These are phyloP conservation scores for Zaprionus africanus DNA, from an alignment of 1,140 invertebrate species.

Conservation along the genomic window DNA sequence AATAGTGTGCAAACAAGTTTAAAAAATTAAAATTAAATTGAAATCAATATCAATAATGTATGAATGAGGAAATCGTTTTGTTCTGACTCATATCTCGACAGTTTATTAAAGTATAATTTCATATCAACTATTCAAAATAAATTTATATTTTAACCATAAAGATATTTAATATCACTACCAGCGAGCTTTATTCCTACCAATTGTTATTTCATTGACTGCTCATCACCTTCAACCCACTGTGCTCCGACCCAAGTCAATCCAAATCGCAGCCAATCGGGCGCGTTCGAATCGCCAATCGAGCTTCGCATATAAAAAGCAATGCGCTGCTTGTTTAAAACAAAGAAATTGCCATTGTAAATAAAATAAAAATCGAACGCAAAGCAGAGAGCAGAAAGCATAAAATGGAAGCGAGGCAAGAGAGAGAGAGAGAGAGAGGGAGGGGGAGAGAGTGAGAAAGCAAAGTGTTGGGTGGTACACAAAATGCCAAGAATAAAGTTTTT, in stretches of 20 bases:
- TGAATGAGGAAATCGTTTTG: too few relatives aligned
- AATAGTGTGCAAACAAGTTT: too few relatives aligned
- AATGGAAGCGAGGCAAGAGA: slow-evolving; percentile 13
- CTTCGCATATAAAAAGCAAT: slow-evolving; percentile 77
- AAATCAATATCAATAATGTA: too few relatives aligned
- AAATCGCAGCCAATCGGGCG: slow-evolving; percentile 79
- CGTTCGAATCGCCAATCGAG: slow-evolving; percentile 77
- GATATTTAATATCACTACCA: too few relatives aligned
- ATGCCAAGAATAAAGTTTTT: slow-evolving; percentile 80
- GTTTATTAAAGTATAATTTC: too few relatives aligned
- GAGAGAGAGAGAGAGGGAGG: slow-evolving; percentile 28
- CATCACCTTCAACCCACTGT: slow-evolving; percentile 21
- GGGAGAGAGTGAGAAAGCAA: slow-evolving; percentile 12
- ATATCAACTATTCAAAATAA: too few relatives aligned
- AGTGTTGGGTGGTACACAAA: slow-evolving; percentile 37
- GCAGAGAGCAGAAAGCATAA: slow-evolving; percentile 37
- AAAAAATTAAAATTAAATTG: too few relatives aligned
- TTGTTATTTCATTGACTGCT: not conserved
- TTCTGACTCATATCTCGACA: too few relatives aligned
- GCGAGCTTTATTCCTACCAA: not conserved
- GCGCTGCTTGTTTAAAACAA: slow-evolving; percentile 81
- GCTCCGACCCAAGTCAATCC: slow-evolving; percentile 13
- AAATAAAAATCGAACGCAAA: slow-evolving; percentile 59
- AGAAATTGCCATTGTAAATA: slow-evolving; percentile 81
- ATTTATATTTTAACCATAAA: too few relatives aligned